Base-by-base conservation (phyloP, 1,140 invertebrate genomes). In the Microplitis demolitor region DNA sequence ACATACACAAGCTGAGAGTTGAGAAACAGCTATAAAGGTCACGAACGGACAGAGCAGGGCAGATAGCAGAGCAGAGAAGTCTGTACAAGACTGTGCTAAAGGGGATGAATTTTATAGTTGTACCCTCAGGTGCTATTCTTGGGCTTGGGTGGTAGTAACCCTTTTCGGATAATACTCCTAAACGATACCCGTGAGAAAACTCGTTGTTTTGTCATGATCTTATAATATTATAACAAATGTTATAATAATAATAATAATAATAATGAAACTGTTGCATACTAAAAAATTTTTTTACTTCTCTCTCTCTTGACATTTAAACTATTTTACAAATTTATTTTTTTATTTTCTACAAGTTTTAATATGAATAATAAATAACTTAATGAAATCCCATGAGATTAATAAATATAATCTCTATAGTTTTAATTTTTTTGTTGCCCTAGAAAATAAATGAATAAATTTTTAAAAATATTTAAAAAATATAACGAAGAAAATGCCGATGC, bases 161-260 rank as follows among this genome's bases (percentile, higher is more conserved):
- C 85, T 84, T 86, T 84, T 79, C 75, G 78, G 73, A 82, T 86
- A 85, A 85, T 86, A 85, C 84, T 83, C 82, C 80, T 72, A 77
- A 85, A 86, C 82, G 85, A 83, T 79, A 75, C 85, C 84, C 85
- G 69, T 61, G 85, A 72, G 78, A 79, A 24, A 11, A 45, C 39
- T 45, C 11, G 39, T 45, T 45, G 39, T 45, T 45, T 6, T 45
- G 72, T 78, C 76, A 72, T 71, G 60, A 45, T 39, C 69, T 70
- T 53, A 69, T 67, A 61, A 63, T 82, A 85, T 85, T 84, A 85
- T 83, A 84, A 84, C 81, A 81, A 84, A 84, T 85, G 81, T 79
- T 8, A 45, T 45, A 45, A 45, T 45, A 45, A 45, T 39, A 39
- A 39, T 4, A 39, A 39, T 80, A 83, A 82, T 81, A 82, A 83